Base-by-base conservation (phyloP, 2,888 invertebrate genomes). In the Tigriopus californicus region DNA sequence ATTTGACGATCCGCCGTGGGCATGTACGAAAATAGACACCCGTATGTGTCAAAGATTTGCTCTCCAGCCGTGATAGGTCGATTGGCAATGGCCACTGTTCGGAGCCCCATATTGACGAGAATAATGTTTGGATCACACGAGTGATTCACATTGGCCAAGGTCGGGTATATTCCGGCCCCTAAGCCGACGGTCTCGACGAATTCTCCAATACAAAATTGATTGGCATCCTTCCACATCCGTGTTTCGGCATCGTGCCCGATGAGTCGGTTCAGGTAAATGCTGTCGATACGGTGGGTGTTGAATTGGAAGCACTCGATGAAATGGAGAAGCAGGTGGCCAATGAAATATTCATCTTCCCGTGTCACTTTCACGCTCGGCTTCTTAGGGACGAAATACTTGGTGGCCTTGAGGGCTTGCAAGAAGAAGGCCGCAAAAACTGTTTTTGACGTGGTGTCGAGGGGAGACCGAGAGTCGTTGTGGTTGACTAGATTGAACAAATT, bases 111-210 rank as follows among this genome's bases (percentile, higher is more conserved):
- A 13, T 49, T 49, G 13, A 59, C 52, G 12, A 59, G 41, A 18
- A 44, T 25, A 41, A 59, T 41, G 41, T 59, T 58, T 41, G 52
- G 59, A 59, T 59, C 59, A 52, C 59, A 59, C 52, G 49, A 49
- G 41, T 58, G 58, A 40, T 58, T 58, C 8, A 58, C 58, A 18
- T 48, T 49, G 10, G 59, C 59, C 22, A 59, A 25, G 6, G 59
- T 59, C 5, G 59, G 59, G 22, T 52, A 59, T 25, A 59, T 41
- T 22, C 44, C 59, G 13, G 52, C 59, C 40, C 59, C 59, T 10
- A 59, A 10, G 6, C 44, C 18, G 11, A 24, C 41, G 1, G 59
- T 59, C 24, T 59, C 59, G 12, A 59, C 52, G 20, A 49, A 59
- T 20, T 59, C 59, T 2, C 59, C 59, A 41, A 49, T 25, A 44